Evolutionary conservation across 2,113 vertebrate species (phyloP), one percentile per base, ranked within the genome.

Genomic region (Phasianus colchicus): DNA sequence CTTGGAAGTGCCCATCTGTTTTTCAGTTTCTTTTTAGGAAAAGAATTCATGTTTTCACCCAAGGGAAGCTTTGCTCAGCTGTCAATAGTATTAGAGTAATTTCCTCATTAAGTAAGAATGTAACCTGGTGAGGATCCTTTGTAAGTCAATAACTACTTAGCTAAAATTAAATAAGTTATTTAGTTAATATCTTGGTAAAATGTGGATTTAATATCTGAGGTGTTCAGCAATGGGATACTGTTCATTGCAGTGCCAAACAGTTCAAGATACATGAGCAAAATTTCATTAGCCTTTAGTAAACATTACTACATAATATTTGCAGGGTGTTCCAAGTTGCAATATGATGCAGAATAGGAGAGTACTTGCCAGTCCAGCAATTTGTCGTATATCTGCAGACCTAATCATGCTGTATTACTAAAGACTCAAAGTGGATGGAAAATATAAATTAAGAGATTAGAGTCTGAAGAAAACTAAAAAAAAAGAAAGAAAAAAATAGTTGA

Each of bases 111-210:
- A 97, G 80, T 84, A 89, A 92, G 87, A 96, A 47, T 30, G 71
- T 88, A 97, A 96, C 95, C 84, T 97, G 96, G 83, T 96, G 96
- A 94, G 78, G 43, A 94, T 82, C 10, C 79, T 79, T 96, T 94
- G 48, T 4, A 48, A 96, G 67, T 86, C 72, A 96, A 78, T 93
- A 96, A 94, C 88, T 89, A 60, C 80, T 97, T 76, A 78, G 92
- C 93, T 97, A 96, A 96, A 97, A 97, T 97, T 97, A 96, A 97
- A 86, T 89, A 94, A 96, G 75, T 58, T 88, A 50, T 94, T 98
- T 96, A 96, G 90, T 96, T 98, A 96, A 95, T 94, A 94, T 95
- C 78, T 92, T 94, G 60, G 84, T 90, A 95, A 96, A 96, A 88
- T 79, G 30, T 9, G 34, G 20, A 47, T 36, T 80, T 60, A 54